phyloP scores from a whole-genome alignment of 2,888 invertebrate genomes.

The Drosophila putrida region DNA sequence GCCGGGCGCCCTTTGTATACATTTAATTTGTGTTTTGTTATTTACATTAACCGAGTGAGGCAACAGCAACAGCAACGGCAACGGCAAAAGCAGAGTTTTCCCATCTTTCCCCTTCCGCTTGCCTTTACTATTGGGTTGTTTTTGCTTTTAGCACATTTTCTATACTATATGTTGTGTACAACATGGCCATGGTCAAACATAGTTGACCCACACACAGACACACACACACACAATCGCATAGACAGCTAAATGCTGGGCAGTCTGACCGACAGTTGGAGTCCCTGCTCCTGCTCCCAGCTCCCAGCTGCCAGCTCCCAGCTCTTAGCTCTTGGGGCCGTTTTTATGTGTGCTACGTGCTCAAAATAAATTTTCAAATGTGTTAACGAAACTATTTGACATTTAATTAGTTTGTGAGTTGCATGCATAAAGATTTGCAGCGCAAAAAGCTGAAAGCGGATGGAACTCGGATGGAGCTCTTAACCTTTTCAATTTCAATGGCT shows the following conservation, averaged over 20 bases:
- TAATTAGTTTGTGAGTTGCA: conserved; percentile 84
- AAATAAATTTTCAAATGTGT: conserved; percentile 84
- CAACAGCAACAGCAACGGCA: conserved; percentile 49
- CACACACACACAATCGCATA: conserved; percentile 18
- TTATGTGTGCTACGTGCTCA: conserved; percentile 82
- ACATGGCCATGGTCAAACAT: conserved; percentile 62
- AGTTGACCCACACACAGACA: conserved; percentile 52
- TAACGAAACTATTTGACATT: conserved; percentile 84
- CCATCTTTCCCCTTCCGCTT: not conserved
- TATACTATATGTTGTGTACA: conserved; percentile 46
- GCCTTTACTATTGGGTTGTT: conserved; percentile 24
- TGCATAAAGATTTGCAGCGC: conserved; percentile 72
- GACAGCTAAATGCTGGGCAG: conserved; percentile 53
- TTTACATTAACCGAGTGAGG: conserved; percentile 82
- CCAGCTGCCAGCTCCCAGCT: conserved; percentile 1
- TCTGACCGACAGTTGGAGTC: conserved; percentile 18
- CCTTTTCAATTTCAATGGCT: conserved; percentile 66
- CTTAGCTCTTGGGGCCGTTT: conserved; percentile 50
- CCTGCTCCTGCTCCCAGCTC: conserved; percentile 14
- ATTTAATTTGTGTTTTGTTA: conserved; percentile 84
- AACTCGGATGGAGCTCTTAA: conserved; percentile 11
- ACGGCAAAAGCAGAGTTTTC: conserved; percentile 17
- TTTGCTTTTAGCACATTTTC: conserved; percentile 69
- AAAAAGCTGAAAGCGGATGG: conserved; percentile 9
- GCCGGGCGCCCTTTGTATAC: conserved; percentile 74